A percentile compares a stretch with the other conserved stretches of the same genome.
These are phyloP conservation scores for Hypotaenidia philippensis DNA, from an alignment of 2,797 vertebrate species.

Conservation along the genomic window DNA sequence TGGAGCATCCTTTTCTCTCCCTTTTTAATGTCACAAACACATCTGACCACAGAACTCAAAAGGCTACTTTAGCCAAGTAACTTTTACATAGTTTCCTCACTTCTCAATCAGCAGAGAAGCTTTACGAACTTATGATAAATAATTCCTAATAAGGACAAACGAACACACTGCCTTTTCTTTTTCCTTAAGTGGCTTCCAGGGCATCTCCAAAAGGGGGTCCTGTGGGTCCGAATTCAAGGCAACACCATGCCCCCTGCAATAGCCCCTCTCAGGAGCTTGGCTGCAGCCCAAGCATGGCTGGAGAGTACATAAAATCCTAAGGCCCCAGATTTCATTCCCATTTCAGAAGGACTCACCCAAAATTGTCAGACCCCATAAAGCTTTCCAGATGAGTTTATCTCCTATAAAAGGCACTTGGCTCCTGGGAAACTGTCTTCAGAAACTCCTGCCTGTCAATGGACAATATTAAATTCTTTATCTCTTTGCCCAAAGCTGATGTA, in stretches of 20 bases:
- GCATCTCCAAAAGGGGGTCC: background rate
- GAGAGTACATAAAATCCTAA: background rate
- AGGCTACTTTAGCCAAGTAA: background rate
- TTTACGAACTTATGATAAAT: background rate
- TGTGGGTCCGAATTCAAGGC: background rate
- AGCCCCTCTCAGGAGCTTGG: background rate
- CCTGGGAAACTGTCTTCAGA: background rate
- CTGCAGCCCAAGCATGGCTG: background rate
- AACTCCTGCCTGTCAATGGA: background rate
- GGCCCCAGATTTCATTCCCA: background rate
- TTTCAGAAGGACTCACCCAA: background rate
- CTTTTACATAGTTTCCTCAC: background rate
- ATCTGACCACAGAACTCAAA: background rate
- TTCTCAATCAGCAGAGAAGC: background rate
- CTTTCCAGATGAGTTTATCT: background rate
- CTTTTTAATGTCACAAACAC: background rate
- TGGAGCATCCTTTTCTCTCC: background rate
- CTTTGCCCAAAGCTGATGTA: background rate
- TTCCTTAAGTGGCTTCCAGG: background rate
- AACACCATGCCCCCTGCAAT: background rate
- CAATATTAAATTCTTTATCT: background rate
- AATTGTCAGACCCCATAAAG: background rate
- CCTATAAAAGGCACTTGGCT: background rate
- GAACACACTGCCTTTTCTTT: background rate
- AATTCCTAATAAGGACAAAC: slow-evolving; percentile 21